phyloP scores from a whole-genome alignment of 2,113 vertebrate species.

The Nyctereutes procyonoides region DNA sequence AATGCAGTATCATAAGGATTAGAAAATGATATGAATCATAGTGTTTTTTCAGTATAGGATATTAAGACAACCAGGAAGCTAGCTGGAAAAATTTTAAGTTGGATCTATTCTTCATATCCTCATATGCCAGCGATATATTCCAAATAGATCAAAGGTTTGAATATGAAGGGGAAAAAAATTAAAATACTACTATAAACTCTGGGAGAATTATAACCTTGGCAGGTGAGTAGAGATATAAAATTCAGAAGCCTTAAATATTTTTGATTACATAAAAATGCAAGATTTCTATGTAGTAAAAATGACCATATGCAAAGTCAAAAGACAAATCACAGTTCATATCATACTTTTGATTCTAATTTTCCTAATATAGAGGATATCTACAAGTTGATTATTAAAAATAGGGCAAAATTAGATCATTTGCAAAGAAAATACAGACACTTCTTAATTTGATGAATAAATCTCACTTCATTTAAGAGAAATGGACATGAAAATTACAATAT shows the following conservation, averaged over 20 bases:
- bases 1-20: background rate
- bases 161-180: background rate
- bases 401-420: background rate
- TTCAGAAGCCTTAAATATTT: background rate
- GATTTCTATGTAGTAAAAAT: background rate
- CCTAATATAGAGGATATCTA: background rate
- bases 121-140: background rate
- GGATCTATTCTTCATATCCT: background rate
- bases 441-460: slow-evolving; percentile 19
- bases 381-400: background rate
- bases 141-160: background rate
- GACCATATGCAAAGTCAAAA: background rate
- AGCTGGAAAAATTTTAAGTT: background rate
- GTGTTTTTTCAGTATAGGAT: background rate
- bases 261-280: background rate
- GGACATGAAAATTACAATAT: background rate
- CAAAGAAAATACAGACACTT: background rate
- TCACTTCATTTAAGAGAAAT: slow-evolving; percentile 40
- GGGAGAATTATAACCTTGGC: background rate
- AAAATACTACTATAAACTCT: background rate
- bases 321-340: background rate
- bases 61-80: background rate
- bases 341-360: background rate
- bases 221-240: background rate
- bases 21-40: background rate